phyloP scores from a whole-genome alignment of 2,113 vertebrate species.

The Neomonachus schauinslandi region DNA sequence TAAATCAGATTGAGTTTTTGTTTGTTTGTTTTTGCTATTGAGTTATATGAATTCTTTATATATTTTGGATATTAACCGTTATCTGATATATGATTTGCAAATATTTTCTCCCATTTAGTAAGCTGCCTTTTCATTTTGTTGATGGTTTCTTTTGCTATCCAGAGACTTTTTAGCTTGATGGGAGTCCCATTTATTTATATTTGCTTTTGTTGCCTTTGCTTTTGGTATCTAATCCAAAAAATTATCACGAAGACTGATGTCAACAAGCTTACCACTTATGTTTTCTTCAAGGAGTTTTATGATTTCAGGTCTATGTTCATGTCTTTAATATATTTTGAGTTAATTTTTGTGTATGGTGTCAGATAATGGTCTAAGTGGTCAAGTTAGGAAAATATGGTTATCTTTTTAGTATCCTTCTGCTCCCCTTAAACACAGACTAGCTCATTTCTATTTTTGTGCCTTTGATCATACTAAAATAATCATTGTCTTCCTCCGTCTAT shows the following conservation, averaged over 20 bases:
- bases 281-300: background rate
- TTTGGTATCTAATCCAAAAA: background rate
- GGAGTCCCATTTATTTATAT: background rate
- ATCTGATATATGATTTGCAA: background rate
- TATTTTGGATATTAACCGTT: background rate
- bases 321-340: background rate
- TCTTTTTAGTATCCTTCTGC: background rate
- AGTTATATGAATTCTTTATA: background rate
- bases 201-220: background rate
- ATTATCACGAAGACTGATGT: background rate
- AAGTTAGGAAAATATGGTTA: background rate
- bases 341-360: background rate
- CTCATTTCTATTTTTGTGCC: background rate
- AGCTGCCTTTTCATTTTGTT: background rate
- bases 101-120: background rate
- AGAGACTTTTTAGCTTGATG: background rate
- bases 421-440: background rate
- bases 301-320: background rate
- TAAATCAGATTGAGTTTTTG: background rate
- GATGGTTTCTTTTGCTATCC: background rate
- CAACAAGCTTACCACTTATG: background rate
- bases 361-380: background rate
- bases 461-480: background rate
- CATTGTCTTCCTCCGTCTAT: background rate
- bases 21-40: background rate